Conservation (phyloP, 2,888 invertebrate genomes). For the Lepidochitona cinerea region DNA sequence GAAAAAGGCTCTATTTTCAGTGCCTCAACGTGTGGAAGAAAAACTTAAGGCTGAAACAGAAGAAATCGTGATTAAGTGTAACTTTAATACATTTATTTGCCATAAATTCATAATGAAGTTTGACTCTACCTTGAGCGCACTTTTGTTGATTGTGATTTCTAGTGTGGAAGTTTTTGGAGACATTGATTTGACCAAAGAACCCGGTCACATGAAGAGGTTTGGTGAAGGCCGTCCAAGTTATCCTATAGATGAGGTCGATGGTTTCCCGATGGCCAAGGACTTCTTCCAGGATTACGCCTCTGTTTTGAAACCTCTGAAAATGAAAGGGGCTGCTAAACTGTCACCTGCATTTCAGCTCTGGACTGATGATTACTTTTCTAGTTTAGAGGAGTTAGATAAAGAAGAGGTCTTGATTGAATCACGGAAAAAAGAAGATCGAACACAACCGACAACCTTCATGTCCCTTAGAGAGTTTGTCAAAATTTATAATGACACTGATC, state of each 20-base stretch:
- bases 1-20: no score
- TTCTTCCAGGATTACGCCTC: conserved; percentile 60
- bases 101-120: no score
- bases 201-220: conserved; percentile 60
- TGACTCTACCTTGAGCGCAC: no score
- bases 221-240: conserved; percentile 50
- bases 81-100: no score
- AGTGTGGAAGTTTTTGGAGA: no score
- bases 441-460: conserved; percentile 47
- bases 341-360: conserved; percentile 58
- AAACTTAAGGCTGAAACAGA: no score
- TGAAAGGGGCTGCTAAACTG: conserved; percentile 54
- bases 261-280: conserved; percentile 47
- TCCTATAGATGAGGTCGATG: conserved; percentile 45
- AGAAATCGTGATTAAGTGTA: no score
- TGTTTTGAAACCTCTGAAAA: conserved; percentile 52
- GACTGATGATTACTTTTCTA: conserved; percentile 65
- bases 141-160: no score
- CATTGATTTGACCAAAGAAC: conserved; percentile 35
- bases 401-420: conserved; percentile 57
- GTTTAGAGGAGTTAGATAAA: conserved; percentile 40
- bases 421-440: conserved; percentile 63
- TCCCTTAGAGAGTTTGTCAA: conserved; percentile 60
- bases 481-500: conserved; percentile 56
- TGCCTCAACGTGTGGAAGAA: no score